Evolutionary conservation across 2,888 invertebrate species (phyloP).

Genomic region (Andrena bucephala): DNA sequence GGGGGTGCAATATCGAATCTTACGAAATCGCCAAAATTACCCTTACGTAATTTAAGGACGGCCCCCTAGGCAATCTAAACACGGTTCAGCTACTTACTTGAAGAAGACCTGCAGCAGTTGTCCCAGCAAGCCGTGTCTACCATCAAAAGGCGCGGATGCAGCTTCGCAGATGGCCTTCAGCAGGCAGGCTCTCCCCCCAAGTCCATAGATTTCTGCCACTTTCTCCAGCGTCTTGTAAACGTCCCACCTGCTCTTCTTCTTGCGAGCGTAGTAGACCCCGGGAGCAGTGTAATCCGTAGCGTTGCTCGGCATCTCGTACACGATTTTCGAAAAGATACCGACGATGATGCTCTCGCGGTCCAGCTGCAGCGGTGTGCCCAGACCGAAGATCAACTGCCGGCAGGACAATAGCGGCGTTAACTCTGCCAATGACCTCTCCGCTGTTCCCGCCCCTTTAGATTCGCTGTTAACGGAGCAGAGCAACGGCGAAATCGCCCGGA

Average conservation of each 20-base stretch:
- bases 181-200: constrained; percentile 88
- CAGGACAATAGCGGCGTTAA: not conserved
- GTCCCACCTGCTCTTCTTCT: constrained; percentile 86
- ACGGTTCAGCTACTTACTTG: constrained; percentile 83
- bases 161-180: constrained; percentile 92
- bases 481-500: not conserved
- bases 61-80: not conserved
- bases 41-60: too few species aligned
- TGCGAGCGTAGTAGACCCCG: constrained; percentile 74
- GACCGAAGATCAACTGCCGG: constrained; percentile 83
- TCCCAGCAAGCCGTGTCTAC: constrained; percentile 90
- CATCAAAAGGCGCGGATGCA: constrained; percentile 89
- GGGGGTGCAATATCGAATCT: too few species aligned
- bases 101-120: constrained; percentile 91
- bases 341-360: constrained; percentile 83
- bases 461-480: too few species aligned
- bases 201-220: constrained; percentile 85
- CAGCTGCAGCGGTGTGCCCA: constrained; percentile 84
- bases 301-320: constrained; percentile 83
- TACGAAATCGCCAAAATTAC: too few species aligned
- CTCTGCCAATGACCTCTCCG: too few species aligned
- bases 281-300: constrained; percentile 82
- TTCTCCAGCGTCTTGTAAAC: constrained; percentile 89
- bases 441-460: not conserved
- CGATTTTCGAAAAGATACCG: constrained; percentile 83